These are phyloP conservation scores for Hymenopus coronatus DNA, from an alignment of 2,888 invertebrate genomes.

Conservation along the genomic window DNA sequence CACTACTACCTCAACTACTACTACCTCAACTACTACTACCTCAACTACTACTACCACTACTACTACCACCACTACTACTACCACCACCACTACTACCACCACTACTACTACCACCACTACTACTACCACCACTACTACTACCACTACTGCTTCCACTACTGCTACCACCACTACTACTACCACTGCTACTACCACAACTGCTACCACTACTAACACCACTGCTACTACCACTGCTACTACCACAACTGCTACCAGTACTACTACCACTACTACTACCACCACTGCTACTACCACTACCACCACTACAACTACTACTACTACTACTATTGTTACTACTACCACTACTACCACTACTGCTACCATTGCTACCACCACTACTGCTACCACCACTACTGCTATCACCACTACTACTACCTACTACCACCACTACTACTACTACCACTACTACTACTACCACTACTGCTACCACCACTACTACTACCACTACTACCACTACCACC, in stretches of 20 bases:
- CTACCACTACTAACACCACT: neutral
- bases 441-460: neutral
- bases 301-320: neutral
- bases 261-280: too few relatives aligned
- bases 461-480: neutral
- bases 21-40: too few relatives aligned
- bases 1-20: too few relatives aligned
- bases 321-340: neutral
- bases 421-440: neutral
- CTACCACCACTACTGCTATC: neutral
- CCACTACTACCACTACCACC: neutral
- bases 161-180: neutral
- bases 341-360: neutral
- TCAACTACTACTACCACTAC: too few relatives aligned
- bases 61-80: too few relatives aligned
- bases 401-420: neutral
- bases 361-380: neutral
- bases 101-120: neutral
- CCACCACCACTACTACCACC: too few relatives aligned
- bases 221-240: neutral
- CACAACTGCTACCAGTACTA: neutral
- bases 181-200: neutral
- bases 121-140: neutral
- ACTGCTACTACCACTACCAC: neutral
- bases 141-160: neutral